phyloP scores from a whole-genome alignment of 2,888 invertebrate genomes.

The Dendrolimus houi region DNA sequence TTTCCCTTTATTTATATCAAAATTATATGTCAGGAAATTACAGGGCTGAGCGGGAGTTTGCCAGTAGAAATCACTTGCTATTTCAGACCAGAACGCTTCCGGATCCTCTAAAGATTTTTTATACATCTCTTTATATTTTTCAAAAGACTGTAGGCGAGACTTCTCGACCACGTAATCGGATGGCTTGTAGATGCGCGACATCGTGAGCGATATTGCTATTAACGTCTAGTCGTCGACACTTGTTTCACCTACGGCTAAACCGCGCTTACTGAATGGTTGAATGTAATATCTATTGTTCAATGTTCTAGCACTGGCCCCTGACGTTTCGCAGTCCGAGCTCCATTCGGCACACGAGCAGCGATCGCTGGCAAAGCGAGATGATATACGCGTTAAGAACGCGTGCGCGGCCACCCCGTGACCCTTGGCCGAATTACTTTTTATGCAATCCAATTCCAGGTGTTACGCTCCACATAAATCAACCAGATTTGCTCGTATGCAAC shows the following conservation, averaged over 20 bases:
- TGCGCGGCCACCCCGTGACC: constrained; percentile 33
- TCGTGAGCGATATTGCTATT: constrained; percentile 34
- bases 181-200: constrained; percentile 81
- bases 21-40: constrained; percentile 93
- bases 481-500: not conserved
- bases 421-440: not conserved
- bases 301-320: constrained; percentile 2
- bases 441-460: not conserved
- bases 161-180: constrained; percentile 81
- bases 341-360: constrained; percentile 18
- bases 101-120: constrained; percentile 91
- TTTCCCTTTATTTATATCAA: constrained; percentile 91
- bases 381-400: constrained; percentile 47
- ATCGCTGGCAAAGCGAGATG: constrained; percentile 23
- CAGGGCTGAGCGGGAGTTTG: constrained; percentile 84
- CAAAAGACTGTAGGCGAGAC: constrained; percentile 69
- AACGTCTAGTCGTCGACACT: constrained; percentile 3
- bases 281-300: constrained; percentile 6
- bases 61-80: constrained; percentile 96
- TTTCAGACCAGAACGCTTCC: constrained; percentile 93
- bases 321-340: constrained; percentile 6
- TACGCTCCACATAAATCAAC: not conserved
- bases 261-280: constrained; percentile 24
- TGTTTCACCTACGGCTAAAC: constrained; percentile 16
- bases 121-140: constrained; percentile 90